A percentile compares a stretch with the other conserved stretches of the same genome.
Conservation (phyloP, 1,140 invertebrate species). For the Acromyrmex heyeri region DNA sequence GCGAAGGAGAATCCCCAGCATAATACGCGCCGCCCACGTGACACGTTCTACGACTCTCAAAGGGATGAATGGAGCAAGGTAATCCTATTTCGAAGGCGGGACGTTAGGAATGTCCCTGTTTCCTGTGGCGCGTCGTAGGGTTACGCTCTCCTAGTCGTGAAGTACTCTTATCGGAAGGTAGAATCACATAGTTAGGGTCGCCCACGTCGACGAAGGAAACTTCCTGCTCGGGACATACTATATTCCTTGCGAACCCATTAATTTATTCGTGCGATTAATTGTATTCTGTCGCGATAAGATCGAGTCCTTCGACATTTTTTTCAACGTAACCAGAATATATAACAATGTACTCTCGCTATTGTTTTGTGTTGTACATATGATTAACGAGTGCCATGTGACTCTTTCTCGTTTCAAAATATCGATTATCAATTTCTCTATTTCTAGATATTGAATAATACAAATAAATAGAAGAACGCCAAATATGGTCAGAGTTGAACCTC, state of each 20-base stretch:
- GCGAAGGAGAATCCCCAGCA: constrained; percentile 37
- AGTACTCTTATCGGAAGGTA: constrained; percentile 69
- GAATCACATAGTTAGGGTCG: constrained; percentile 71
- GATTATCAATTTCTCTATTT: neutral
- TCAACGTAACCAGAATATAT: neutral
- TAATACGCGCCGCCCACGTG: constrained; percentile 53
- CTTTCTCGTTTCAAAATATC: neutral
- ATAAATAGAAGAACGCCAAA: no score
- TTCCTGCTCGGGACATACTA: constrained; percentile 60
- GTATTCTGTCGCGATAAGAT: constrained; percentile 74
- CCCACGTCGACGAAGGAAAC: constrained; percentile 68
- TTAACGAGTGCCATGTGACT: neutral
- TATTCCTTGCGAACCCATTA: constrained; percentile 71
- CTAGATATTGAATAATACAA: no score
- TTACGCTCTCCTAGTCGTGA: constrained; percentile 39
- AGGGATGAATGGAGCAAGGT: constrained; percentile 72
- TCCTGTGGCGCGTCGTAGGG: constrained; percentile 61
- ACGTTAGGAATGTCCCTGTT: constrained; percentile 74
- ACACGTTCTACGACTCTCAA: constrained; percentile 30
- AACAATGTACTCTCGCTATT: neutral
- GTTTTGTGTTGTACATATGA: neutral
- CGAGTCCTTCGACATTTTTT: constrained; percentile 15
- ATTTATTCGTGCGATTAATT: constrained; percentile 80
- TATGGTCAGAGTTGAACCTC: no score
- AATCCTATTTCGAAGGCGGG: constrained; percentile 70